Evolutionary conservation across 2,797 vertebrate genomes (phyloP).

Genomic region (Melanotaenia trifasciata): DNA sequence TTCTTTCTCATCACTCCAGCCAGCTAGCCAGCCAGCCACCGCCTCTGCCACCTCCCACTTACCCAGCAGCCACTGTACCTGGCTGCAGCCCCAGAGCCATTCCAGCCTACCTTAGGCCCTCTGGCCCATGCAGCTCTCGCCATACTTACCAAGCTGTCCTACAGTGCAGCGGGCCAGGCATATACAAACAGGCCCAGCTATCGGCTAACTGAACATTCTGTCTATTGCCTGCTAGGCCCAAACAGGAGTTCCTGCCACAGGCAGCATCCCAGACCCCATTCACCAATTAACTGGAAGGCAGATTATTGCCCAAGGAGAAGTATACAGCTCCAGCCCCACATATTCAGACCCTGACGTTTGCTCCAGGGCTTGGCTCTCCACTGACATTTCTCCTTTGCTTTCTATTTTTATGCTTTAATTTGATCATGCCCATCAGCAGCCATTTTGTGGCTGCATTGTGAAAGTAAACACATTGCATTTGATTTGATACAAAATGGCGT

Average conservation of each 20-base stretch:
- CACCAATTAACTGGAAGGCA: conserved; percentile 77
- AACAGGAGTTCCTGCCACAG: conserved; percentile 71
- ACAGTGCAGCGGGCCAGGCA: conserved; percentile 72
- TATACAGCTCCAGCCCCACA: conserved; percentile 60
- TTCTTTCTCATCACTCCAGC: conserved; percentile 68
- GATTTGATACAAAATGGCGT: conserved; percentile 54
- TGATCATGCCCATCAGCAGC: conserved; percentile 55
- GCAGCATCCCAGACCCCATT: conserved; percentile 72
- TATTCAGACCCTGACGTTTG: conserved; percentile 62
- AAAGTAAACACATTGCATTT: conserved; percentile 37
- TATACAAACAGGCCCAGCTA: conserved; percentile 77
- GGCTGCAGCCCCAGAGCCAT: conserved; percentile 78
- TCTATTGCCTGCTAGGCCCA: conserved; percentile 68
- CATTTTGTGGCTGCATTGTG: conserved; percentile 57
- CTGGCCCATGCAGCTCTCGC: conserved; percentile 72
- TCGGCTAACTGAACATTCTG: conserved; percentile 72
- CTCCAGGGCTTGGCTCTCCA: conserved; percentile 64
- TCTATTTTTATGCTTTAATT: conserved; percentile 65
- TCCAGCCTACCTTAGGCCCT: conserved; percentile 77
- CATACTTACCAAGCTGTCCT: conserved; percentile 80
- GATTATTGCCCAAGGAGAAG: conserved; percentile 71
- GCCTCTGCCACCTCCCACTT: conserved; percentile 78
- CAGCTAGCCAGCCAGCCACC: conserved; percentile 71
- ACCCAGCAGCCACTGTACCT: conserved; percentile 80
- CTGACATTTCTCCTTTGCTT: conserved; percentile 45